Evolutionary conservation across 2,888 invertebrate species (phyloP).

Genomic region (Leuctra nigra): DNA sequence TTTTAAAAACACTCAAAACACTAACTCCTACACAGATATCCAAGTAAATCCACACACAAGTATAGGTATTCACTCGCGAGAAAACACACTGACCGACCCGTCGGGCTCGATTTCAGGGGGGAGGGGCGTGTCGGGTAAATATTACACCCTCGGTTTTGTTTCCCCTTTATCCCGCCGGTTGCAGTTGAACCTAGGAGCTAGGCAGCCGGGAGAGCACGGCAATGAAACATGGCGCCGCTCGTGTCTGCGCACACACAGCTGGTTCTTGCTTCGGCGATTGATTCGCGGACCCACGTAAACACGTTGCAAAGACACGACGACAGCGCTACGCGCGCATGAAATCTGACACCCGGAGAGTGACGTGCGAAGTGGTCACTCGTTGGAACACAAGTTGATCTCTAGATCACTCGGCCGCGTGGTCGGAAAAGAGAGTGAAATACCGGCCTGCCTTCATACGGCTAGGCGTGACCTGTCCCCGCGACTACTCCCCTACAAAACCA

Average conservation of each 20-base stretch:
- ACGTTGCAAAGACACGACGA: constrained; percentile 5
- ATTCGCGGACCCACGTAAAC: not conserved
- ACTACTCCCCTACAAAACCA: no score
- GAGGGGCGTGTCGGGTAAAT: constrained; percentile 17
- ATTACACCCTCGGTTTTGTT: constrained; percentile 17
- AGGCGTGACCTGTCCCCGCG: no score
- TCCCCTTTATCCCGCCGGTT: constrained; percentile 17
- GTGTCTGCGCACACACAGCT: constrained; percentile 21
- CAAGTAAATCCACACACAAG: no score
- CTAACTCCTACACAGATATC: not conserved
- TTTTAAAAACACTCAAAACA: not conserved
- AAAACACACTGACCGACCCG: constrained; percentile 6
- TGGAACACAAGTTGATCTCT: no score
- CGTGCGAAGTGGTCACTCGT: no score
- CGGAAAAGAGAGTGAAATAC: no score
- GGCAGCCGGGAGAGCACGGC: constrained; percentile 22
- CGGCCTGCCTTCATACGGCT: no score
- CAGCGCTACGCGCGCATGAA: no score
- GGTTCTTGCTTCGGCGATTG: constrained; percentile 5
- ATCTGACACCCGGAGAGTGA: not conserved
- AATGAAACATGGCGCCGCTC: constrained; percentile 27
- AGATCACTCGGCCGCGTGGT: no score
- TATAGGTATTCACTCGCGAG: not conserved
- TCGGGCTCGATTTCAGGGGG: constrained; percentile 3
- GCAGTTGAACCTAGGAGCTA: constrained; percentile 19